Base-by-base conservation (phyloP, 2,113 vertebrate species). In the Nyctibius bracteatus region DNA sequence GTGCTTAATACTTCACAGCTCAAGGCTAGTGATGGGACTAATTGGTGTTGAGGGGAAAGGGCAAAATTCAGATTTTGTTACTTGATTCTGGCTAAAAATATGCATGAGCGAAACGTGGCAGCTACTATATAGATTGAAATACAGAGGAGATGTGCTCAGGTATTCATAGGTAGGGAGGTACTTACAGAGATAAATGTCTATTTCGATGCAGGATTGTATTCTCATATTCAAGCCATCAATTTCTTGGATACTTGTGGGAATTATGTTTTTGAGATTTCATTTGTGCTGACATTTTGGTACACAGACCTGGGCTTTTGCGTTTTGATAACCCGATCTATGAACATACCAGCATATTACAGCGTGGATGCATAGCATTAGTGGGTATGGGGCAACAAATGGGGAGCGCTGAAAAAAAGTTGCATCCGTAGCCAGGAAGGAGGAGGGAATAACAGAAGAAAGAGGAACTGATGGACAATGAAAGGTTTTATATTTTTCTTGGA, bases 351-450 rank as follows among this genome's bases (percentile, higher is more conserved):
- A 5, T 18, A 10, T 73, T 4, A 25, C 54, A 73, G 54, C 35
- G 5, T 0, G 5, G 43, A 21, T 19, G 12, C 37, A 1, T 3
- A 24, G 23, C n/a, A 5, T 30, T 30, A 35, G 4, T 27, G 43
- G 21, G 12, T 16, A 21, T 22, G 30, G 39, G 19, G 55, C 59
- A 43, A 47, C 7, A 25, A 51, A 16, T 30, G 39, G 57, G 78
- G 52, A 71, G 28, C 28, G 31, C 46, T 59, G 54, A 21, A 25
- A 43, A 65, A 16, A 46, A 41, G 3, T 4, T 61, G 35, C 18
- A 31, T 23, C 66, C 5, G 0, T 4, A 30, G 65, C 35, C 30
- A 37, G 73, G 55, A 51, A 39, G 57, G 61, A 73, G 18, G 25
- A 5, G 5, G 51, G 67, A 49, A 30, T 33, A 27, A 33, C 41